phyloP scores from a whole-genome alignment of 1,140 invertebrate genomes.

The Drusus annulatus region DNA sequence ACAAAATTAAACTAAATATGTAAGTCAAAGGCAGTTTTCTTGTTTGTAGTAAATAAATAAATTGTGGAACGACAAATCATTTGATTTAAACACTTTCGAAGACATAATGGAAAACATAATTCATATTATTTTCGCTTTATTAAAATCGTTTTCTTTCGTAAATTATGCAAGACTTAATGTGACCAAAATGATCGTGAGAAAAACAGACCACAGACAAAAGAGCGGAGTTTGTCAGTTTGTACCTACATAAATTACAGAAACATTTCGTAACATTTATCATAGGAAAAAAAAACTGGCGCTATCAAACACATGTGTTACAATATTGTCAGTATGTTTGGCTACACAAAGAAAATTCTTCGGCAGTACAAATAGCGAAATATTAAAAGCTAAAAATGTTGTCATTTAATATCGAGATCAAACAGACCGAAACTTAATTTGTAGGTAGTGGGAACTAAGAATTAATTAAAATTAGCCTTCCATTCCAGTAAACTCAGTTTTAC shows the following conservation, averaged over 20 bases:
- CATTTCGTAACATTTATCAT: no score
- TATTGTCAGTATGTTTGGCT: background rate
- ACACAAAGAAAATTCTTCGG: background rate
- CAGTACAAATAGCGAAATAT: slow-evolving; percentile 3
- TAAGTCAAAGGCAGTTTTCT: no score
- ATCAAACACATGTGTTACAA: background rate
- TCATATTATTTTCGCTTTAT: background rate
- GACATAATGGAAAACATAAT: background rate
- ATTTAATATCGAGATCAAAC: slow-evolving; percentile 7
- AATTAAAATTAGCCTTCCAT: background rate
- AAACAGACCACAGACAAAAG: slow-evolving; percentile 23
- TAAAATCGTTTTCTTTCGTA: background rate
- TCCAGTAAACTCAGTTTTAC: slow-evolving; percentile 8
- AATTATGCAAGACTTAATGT: slow-evolving; percentile 3
- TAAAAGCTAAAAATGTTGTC: slow-evolving; percentile 1
- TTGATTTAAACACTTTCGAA: background rate
- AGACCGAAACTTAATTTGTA: background rate
- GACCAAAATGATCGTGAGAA: slow-evolving; percentile 30
- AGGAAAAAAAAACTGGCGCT: background rate
- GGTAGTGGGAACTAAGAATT: background rate
- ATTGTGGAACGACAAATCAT: background rate
- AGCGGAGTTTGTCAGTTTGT: background rate
- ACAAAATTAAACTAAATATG: no score
- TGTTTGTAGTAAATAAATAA: no score
- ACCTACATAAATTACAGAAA: slow-evolving; percentile 42